phyloP scores from a whole-genome alignment of 2,888 invertebrate genomes.

The Ischnus inquisitorius region DNA sequence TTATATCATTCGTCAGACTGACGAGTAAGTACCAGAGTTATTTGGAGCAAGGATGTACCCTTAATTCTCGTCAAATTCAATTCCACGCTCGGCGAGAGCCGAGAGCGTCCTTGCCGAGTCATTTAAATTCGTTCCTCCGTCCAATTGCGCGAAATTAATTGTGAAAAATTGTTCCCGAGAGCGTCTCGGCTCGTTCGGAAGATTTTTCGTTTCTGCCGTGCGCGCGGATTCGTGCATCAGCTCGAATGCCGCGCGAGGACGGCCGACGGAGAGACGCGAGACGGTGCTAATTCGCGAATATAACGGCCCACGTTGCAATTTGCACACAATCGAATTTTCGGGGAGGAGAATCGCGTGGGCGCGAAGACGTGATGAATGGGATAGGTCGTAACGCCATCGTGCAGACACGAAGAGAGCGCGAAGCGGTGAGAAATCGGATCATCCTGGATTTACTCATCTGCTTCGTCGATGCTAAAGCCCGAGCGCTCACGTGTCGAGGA shows the following conservation, averaged over 20 bases:
- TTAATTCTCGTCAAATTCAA: conserved; percentile 51
- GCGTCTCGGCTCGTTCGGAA: conserved; percentile 16
- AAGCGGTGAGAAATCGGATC: conserved; percentile 9
- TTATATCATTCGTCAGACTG: background rate
- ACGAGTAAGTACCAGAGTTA: conserved; percentile 12
- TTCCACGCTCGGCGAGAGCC: conserved; percentile 13
- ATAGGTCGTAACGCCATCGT: background rate
- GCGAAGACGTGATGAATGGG: conserved; percentile 40
- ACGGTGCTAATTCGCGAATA: conserved; percentile 49
- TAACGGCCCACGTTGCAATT: conserved; percentile 62
- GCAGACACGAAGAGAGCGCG: conserved; percentile 7
- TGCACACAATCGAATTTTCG: conserved; percentile 65
- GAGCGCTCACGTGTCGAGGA: background rate
- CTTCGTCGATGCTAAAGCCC: background rate
- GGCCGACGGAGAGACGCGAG: conserved; percentile 6
- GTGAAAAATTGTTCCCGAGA: conserved; percentile 38
- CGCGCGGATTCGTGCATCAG: conserved; percentile 3
- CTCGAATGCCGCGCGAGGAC: conserved; percentile 12
- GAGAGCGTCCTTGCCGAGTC: conserved; percentile 30
- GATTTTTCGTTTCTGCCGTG: conserved; percentile 7
- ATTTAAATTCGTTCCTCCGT: conserved; percentile 48
- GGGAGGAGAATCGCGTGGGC: conserved; percentile 52
- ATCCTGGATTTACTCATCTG: background rate
- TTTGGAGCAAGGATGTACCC: conserved; percentile 56
- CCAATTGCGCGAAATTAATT: conserved; percentile 63